Evolutionary conservation across 1,140 invertebrate species (phyloP), one percentile per base, ranked within the genome.

Genomic region (Aphelinus certus): DNA sequence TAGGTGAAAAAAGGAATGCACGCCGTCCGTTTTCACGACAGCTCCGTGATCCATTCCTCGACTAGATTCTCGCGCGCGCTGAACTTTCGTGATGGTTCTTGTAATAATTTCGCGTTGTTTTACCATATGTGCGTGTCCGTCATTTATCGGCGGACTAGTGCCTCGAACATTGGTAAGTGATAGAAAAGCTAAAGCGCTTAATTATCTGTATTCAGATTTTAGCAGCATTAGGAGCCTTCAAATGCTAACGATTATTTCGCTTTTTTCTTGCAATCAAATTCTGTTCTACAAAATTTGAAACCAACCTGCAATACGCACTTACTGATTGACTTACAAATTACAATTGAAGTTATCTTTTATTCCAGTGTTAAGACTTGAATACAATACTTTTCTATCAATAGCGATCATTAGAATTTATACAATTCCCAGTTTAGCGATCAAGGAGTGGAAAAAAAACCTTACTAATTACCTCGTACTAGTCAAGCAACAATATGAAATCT

Each of bases 1-100:
- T 89, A 95, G 96, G 93, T 98, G 93, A 96, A 92, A 90, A 96
- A 92, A 89, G 74, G 78, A 75, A 84, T 81, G 80, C 73, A 67
- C 70, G 65, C 77, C 73, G 73, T 79, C 79, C 76, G 79, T 77
- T 77, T 81, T 77, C 63, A 60, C 77, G 69, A 73, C 53, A 77
- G 77, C 77, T 79, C 70, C 73, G 77, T 77, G 77, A 80, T 80
- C 78, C 65, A 78, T 76, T 82, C 76, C 73, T 77, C 66, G 45
- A 70, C 53, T 78, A 77, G 56, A 75, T 56, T 73, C 47, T 61
- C 43, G 60, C 51, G 51, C 53, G 73, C 63, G 43, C 63, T 68
- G 64, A 72, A 75, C 73, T 75, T 42, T 67, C 60, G 55, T 71
- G 75, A 62, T 75, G 55, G 43, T 75, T 75, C 49, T 77, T 77